Evolutionary conservation across 2,113 vertebrate genomes (phyloP).

Genomic region (Pandion haliaetus): DNA sequence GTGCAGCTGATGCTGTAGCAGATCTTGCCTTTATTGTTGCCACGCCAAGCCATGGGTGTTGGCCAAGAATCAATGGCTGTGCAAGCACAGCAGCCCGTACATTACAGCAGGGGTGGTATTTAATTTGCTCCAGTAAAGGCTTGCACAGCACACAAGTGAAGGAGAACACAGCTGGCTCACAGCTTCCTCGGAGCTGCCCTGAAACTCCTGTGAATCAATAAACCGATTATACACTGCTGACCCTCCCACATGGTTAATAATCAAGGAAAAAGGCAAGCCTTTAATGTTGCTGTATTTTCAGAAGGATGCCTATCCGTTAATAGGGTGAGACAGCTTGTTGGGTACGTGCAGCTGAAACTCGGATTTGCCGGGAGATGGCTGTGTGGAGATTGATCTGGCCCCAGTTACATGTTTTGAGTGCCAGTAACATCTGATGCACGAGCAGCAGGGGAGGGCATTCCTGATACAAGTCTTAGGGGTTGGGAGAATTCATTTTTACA

Average conservation of each 20-base stretch:
- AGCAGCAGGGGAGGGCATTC: background rate
- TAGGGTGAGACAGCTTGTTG: background rate
- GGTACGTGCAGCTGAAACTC: background rate
- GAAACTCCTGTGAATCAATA: background rate
- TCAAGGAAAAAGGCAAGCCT: background rate
- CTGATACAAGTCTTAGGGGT: too few species aligned
- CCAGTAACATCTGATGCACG: background rate
- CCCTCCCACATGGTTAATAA: background rate
- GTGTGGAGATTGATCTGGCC: background rate
- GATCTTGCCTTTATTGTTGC: background rate
- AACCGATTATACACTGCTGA: background rate
- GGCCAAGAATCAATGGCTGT: background rate
- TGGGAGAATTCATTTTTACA: background rate
- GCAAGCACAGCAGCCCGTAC: background rate
- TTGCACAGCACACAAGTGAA: background rate
- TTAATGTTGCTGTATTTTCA: background rate
- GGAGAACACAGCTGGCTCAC: background rate
- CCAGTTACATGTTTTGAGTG: background rate
- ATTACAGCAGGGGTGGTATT: background rate
- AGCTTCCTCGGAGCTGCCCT: background rate
- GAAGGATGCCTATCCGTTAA: background rate
- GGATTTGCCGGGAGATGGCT: background rate
- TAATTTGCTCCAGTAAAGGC: background rate
- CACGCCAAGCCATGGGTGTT: background rate
- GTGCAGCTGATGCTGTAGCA: background rate